These are phyloP conservation scores for Pocillopora grandis DNA, from an alignment of 92 coral and sea anemone genomes.

Conservation along the genomic window DNA sequence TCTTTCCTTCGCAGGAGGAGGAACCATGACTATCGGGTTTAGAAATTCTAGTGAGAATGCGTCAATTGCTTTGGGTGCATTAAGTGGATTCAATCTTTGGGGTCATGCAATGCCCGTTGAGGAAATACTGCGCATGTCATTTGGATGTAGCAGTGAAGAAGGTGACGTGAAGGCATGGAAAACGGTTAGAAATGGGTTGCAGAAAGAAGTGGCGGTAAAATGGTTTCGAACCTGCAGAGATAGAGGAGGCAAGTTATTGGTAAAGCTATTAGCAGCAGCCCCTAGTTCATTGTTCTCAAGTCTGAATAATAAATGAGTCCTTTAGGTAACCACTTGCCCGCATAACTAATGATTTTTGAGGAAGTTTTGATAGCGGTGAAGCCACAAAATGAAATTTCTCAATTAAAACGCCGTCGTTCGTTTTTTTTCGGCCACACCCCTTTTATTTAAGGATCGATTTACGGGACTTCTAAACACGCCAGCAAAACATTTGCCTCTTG, in stretches of 20 bases:
- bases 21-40: slow-evolving; percentile 38
- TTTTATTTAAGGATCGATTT: too few species aligned
- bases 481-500: too few species aligned
- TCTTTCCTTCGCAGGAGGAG: slow-evolving; percentile 12
- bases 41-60: neutral
- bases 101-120: slow-evolving; percentile 4
- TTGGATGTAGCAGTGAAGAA: slow-evolving; percentile 48
- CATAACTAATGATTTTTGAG: too few species aligned
- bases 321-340: too few species aligned
- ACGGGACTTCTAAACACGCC: too few species aligned
- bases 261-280: neutral
- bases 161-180: slow-evolving; percentile 54
- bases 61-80: slow-evolving; percentile 10
- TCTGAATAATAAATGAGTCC: too few species aligned
- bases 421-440: too few species aligned
- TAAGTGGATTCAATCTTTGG: slow-evolving; percentile 54
- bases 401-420: too few species aligned
- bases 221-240: slow-evolving; percentile 13
- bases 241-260: neutral
- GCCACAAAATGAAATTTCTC: too few species aligned
- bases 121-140: slow-evolving; percentile 56
- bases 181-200: slow-evolving; percentile 9
- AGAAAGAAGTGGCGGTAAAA: slow-evolving; percentile 10
- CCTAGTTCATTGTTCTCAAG: too few species aligned
- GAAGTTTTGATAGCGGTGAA: too few species aligned